Evolutionary conservation across 2,888 invertebrate genomes (phyloP).

Genomic region (Caenorhabditis parvicauda): DNA sequence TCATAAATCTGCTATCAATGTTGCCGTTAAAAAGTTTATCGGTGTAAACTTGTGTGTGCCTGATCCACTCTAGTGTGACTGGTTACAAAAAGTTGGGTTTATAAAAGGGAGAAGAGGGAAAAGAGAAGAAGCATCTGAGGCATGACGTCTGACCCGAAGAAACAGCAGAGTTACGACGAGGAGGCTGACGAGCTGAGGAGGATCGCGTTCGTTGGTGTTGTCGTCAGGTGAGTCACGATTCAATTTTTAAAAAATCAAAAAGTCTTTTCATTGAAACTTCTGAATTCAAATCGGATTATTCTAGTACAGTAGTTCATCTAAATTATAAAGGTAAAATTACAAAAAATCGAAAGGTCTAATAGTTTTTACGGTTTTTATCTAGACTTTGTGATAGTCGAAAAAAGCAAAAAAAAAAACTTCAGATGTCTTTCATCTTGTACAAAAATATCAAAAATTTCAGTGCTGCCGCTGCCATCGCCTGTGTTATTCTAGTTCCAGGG

Average conservation of each 20-base stretch:
- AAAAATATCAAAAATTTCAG: conserved; percentile 21
- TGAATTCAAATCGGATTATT: neutral
- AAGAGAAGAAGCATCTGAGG: no score
- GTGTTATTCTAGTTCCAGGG: conserved; percentile 37
- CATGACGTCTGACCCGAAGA: no score
- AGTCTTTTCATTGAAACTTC: neutral
- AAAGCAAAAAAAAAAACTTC: neutral
- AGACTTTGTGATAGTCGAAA: neutral
- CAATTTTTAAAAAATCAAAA: neutral
- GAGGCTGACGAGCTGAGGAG: conserved; percentile 26
- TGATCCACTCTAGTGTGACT: no score
- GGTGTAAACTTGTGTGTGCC: no score
- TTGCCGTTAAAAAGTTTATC: no score
- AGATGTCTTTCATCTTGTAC: neutral
- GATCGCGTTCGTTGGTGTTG: conserved; percentile 22
- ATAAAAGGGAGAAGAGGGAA: no score
- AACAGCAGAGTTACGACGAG: conserved; percentile 5
- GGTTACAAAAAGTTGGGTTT: no score
- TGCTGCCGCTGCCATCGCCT: conserved; percentile 33
- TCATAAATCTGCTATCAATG: no score
- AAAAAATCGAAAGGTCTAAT: no score
- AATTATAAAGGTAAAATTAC: no score
- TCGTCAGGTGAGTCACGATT: conserved; percentile 14
- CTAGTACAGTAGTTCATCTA: no score
- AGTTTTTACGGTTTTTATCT: neutral